Evolutionary conservation across 35 echinoderm and acorn worm species (phyloP).

Genomic region (Acanthaster planci): DNA sequence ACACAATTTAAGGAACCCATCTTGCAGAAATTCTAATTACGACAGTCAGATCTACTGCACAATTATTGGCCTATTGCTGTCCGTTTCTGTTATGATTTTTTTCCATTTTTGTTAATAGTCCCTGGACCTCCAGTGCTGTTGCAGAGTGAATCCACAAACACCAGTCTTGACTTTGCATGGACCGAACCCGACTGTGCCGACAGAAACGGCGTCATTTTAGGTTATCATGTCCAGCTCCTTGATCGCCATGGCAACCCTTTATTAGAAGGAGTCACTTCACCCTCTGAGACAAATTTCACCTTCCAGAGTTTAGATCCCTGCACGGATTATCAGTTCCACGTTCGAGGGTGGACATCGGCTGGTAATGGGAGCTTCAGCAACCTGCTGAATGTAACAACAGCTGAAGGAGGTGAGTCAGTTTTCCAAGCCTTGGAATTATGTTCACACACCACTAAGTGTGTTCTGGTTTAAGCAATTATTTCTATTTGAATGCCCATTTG

Average conservation of each 20-base stretch:
- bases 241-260: neutral
- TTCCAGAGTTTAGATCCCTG: neutral
- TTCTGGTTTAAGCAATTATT: no score
- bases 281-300: neutral
- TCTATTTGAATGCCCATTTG: no score
- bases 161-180: neutral
- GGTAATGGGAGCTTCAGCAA: slow-evolving; percentile 15
- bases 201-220: neutral
- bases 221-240: neutral
- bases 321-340: slow-evolving; percentile 1
- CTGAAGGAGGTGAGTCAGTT: neutral
- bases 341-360: neutral
- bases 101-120: neutral
- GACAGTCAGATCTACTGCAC: no score
- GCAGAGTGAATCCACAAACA: neutral
- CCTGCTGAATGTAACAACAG: neutral
- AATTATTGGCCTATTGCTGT: no score
- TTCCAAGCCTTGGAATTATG: no score
- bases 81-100: no score
- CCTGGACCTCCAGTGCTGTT: neutral
- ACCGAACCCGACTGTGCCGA: neutral
- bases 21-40: no score
- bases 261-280: neutral
- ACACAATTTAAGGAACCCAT: no score
- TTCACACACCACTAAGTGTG: no score